Conservation (phyloP, 2,888 invertebrate species). For the Agrilus mali region DNA sequence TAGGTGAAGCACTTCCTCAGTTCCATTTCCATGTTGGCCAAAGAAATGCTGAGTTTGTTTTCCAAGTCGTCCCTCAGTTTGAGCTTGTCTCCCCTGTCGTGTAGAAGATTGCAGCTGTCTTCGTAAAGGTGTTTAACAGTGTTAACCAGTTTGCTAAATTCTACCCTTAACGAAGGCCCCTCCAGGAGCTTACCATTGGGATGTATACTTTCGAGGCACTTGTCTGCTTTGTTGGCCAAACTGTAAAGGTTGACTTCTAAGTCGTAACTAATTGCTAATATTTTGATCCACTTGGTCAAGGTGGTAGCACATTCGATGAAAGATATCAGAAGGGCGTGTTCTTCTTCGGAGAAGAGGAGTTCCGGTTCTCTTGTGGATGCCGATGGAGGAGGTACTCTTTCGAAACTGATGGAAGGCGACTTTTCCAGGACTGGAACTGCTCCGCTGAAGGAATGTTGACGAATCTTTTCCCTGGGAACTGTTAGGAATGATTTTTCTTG, state of each 20-base stretch:
- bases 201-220: constrained; percentile 59
- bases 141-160: constrained; percentile 64
- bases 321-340: constrained; percentile 56
- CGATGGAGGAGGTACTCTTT: constrained; percentile 7
- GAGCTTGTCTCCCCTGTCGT: constrained; percentile 53
- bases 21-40: constrained; percentile 60
- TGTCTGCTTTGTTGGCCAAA: constrained; percentile 58
- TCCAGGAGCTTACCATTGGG: constrained; percentile 64
- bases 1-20: constrained; percentile 54
- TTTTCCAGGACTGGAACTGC: constrained; percentile 21
- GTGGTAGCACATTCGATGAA: constrained; percentile 76
- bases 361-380: constrained; percentile 23
- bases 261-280: constrained; percentile 53
- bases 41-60: constrained; percentile 50
- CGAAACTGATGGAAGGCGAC: constrained; percentile 7
- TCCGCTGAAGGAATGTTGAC: constrained; percentile 34
- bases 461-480: constrained; percentile 31
- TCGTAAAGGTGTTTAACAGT: constrained; percentile 54
- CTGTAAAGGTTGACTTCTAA: constrained; percentile 64
- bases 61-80: constrained; percentile 54
- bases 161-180: constrained; percentile 38
- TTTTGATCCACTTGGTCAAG: constrained; percentile 72
- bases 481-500: constrained; percentile 31
- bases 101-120: constrained; percentile 56
- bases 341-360: constrained; percentile 45